These are phyloP conservation scores for Styela plicata DNA, from an alignment of 23 tunicate species.

Conservation along the genomic window DNA sequence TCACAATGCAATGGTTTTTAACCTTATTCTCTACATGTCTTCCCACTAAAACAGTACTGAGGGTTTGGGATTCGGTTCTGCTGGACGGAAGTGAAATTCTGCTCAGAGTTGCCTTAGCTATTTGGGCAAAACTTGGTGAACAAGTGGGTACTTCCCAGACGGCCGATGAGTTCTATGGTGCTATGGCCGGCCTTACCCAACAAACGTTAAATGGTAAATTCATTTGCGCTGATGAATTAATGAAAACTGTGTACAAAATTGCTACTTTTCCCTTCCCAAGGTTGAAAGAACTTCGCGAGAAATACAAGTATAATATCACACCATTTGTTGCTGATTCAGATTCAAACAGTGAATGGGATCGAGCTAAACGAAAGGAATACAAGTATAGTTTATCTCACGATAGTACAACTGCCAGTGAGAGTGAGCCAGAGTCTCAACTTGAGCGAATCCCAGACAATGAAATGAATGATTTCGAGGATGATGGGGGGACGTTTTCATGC, in stretches of 20 bases:
- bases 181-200: conserved; percentile 72
- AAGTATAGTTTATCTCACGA: conserved; percentile 30
- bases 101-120: conserved; percentile 78
- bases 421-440: conserved; percentile 30
- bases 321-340: conserved; percentile 79
- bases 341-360: conserved; percentile 7
- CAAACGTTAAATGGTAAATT: conserved; percentile 62
- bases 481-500: conserved; percentile 15
- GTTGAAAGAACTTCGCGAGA: conserved; percentile 72
- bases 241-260: conserved; percentile 55
- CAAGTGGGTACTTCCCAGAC: conserved; percentile 63
- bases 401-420: conserved; percentile 27
- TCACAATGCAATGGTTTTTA: conserved; percentile 97
- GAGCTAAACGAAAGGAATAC: conserved; percentile 15
- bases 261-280: conserved; percentile 79
- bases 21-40: conserved; percentile 84
- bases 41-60: conserved; percentile 63
- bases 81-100: conserved; percentile 93
- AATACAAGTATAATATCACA: conserved; percentile 92
- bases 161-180: conserved; percentile 85
- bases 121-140: conserved; percentile 90
- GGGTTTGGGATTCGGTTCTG: conserved; percentile 91
- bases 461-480: conserved; percentile 12
- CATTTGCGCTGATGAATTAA: conserved; percentile 61
- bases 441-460: conserved; percentile 31